A percentile compares a stretch with the other conserved stretches of the same genome.
These are phyloP conservation scores for Miniopterus natalensis DNA, from an alignment of 2,113 vertebrate species.

Conservation along the genomic window DNA sequence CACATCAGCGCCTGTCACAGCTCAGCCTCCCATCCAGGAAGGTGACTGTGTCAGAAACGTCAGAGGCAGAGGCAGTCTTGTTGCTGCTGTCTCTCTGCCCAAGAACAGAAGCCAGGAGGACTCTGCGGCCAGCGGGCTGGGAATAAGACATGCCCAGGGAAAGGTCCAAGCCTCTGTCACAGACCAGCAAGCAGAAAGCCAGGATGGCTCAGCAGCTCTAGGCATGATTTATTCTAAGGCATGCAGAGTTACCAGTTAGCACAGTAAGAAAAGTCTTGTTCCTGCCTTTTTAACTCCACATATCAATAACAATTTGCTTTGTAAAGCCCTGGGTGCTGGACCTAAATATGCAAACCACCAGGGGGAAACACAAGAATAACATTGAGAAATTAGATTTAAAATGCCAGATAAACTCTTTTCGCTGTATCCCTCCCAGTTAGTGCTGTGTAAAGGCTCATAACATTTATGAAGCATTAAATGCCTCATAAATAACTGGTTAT, in stretches of 20 bases:
- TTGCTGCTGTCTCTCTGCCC: neutral
- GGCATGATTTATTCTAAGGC: constrained; percentile 36
- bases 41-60: neutral
- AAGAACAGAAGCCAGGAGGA: neutral
- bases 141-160: neutral
- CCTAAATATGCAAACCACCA: constrained; percentile 66
- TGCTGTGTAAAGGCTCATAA: constrained; percentile 47
- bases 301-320: constrained; percentile 76
- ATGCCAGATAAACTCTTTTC: constrained; percentile 64
- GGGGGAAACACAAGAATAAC: constrained; percentile 55
- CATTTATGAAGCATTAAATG: constrained; percentile 63
- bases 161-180: constrained; percentile 9
- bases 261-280: constrained; percentile 70
- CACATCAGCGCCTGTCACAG: neutral
- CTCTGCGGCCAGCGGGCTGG: neutral
- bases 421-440: constrained; percentile 7
- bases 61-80: neutral
- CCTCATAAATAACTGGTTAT: constrained; percentile 39
- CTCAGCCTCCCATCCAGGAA: neutral
- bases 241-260: constrained; percentile 43
- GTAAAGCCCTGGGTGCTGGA: constrained; percentile 54
- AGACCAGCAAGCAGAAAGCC: constrained; percentile 24
- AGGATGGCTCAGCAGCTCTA: neutral
- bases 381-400: constrained; percentile 71
- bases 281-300: constrained; percentile 54